Evolutionary conservation across 2,888 invertebrate genomes (phyloP).

Genomic region (Hirtodrosophila confusa): DNA sequence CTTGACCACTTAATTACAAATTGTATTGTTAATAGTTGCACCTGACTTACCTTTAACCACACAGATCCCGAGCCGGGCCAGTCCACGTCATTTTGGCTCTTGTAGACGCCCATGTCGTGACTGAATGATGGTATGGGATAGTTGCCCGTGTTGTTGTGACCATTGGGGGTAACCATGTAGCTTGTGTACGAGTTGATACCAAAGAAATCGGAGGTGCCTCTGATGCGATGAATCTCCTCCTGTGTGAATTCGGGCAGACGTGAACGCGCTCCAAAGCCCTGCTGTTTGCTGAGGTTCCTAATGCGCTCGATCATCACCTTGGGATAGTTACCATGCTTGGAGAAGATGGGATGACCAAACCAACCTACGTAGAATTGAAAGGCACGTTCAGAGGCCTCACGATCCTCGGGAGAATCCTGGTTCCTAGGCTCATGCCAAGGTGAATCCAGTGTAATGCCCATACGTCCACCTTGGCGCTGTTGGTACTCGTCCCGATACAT

Average conservation of each 20-base stretch:
- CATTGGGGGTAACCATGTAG: conserved; percentile 83
- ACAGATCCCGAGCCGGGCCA: conserved; percentile 87
- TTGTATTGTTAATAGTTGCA: conserved; percentile 18
- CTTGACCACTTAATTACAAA: conserved; percentile 22
- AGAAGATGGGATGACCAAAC: conserved; percentile 89
- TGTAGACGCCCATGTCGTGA: conserved; percentile 87
- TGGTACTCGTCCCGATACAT: conserved; percentile 87
- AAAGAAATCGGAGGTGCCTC: conserved; percentile 89
- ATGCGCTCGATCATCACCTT: conserved; percentile 87
- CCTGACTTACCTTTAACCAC: conserved; percentile 86
- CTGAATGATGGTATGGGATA: conserved; percentile 86
- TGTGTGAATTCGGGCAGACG: conserved; percentile 87
- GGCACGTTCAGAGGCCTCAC: conserved; percentile 87
- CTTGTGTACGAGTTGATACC: conserved; percentile 91
- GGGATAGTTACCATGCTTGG: conserved; percentile 88
- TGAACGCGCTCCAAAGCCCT: conserved; percentile 86
- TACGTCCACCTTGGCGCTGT: conserved; percentile 86
- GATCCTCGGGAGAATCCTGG: conserved; percentile 85
- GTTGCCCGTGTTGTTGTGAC: conserved; percentile 82
- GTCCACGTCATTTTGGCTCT: conserved; percentile 85
- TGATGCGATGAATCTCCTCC: conserved; percentile 86
- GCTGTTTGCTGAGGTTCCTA: conserved; percentile 85
- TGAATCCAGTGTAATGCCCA: conserved; percentile 87
- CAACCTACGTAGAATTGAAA: conserved; percentile 88
- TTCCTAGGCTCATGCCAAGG: conserved; percentile 87